A percentile compares a stretch with the other conserved stretches of the same genome.
These are phyloP conservation scores for Dryocosmus kuriphilus DNA, from an alignment of 2,888 invertebrate species.

Conservation along the genomic window DNA sequence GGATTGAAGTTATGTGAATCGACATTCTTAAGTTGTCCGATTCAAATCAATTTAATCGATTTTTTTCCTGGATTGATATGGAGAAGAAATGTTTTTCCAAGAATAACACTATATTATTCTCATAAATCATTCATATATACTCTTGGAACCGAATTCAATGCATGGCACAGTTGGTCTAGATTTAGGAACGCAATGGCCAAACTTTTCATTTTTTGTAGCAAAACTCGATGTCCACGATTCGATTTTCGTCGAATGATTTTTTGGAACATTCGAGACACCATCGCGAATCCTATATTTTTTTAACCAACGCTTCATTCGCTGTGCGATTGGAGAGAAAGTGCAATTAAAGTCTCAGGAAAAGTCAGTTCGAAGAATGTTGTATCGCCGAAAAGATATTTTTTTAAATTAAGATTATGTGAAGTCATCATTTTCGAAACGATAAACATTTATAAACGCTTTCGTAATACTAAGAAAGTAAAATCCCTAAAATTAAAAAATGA, in stretches of 20 bases:
- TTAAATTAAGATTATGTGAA: not conserved
- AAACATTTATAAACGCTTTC: not conserved
- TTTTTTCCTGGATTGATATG: no score
- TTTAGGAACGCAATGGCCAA: slow-evolving; percentile 22
- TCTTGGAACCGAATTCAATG: slow-evolving; percentile 1
- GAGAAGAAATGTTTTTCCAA: not conserved
- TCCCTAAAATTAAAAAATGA: not conserved
- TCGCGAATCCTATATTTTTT: not conserved
- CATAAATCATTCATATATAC: not conserved
- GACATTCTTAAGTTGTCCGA: no score
- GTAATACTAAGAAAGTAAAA: not conserved
- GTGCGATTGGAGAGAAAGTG: not conserved
- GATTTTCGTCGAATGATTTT: not conserved
- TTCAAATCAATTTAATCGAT: no score
- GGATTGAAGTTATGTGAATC: no score
- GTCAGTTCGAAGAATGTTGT: not conserved
- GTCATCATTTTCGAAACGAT: not conserved
- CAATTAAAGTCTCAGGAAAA: slow-evolving; percentile 7
- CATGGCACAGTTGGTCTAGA: not conserved
- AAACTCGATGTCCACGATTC: slow-evolving; percentile 1
- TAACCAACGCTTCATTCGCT: slow-evolving; percentile 1
- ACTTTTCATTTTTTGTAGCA: not conserved
- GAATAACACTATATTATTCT: not conserved
- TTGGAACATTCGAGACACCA: not conserved
- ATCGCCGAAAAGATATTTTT: not conserved